Evolutionary conservation across 2,888 invertebrate genomes (phyloP).

Genomic region (Scaptomyza polygonia): DNA sequence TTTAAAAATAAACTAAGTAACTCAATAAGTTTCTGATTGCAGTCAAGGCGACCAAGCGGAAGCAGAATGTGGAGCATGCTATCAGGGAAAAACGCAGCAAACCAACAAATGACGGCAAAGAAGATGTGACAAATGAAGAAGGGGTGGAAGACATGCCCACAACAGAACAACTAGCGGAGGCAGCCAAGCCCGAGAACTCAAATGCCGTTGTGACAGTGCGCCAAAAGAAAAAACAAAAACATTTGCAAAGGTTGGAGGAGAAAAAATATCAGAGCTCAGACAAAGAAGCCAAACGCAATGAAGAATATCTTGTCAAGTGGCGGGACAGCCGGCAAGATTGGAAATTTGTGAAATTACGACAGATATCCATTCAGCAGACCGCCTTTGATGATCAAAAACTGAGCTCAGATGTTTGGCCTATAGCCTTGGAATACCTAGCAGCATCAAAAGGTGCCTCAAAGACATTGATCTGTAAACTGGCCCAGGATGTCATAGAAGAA

Average conservation of each 20-base stretch:
- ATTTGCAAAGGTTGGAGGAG: conserved; percentile 86
- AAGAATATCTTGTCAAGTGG: conserved; percentile 90
- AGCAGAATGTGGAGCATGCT: conserved; percentile 34
- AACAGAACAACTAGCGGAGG: conserved; percentile 79
- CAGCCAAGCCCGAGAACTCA: conserved; percentile 81
- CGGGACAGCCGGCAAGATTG: conserved; percentile 88
- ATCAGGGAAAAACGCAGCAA: conserved; percentile 56
- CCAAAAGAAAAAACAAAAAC: conserved; percentile 88
- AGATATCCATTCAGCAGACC: conserved; percentile 90
- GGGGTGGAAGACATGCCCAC: conserved; percentile 82
- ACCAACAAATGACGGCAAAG: conserved; percentile 19
- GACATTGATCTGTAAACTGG: conserved; percentile 87
- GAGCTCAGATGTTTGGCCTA: conserved; percentile 87
- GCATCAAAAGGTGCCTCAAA: conserved; percentile 89
- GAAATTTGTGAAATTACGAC: conserved; percentile 92
- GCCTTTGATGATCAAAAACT: conserved; percentile 87
- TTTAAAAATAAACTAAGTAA: neutral
- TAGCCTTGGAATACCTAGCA: conserved; percentile 89
- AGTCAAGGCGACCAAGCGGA: conserved; percentile 56
- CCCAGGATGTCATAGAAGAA: conserved; percentile 87
- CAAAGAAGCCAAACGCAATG: conserved; percentile 87
- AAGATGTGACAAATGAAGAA: conserved; percentile 78
- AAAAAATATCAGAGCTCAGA: conserved; percentile 86
- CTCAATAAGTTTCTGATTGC: neutral
- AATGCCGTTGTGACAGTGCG: conserved; percentile 87